Conservation (phyloP, 2,888 invertebrate genomes). For the Heliothis peltigera region DNA sequence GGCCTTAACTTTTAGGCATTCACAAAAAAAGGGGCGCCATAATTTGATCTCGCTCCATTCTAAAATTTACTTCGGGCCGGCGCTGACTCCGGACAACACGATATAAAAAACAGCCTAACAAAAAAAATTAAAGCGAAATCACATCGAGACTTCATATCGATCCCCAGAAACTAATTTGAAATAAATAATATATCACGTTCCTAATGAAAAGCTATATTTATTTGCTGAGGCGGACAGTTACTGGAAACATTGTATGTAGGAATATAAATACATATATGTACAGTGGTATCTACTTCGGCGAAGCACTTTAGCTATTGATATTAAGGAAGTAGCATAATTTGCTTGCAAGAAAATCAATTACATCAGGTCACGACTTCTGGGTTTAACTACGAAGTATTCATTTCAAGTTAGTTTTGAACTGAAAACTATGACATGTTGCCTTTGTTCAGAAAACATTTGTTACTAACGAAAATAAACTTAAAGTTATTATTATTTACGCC, state of each 20-base stretch:
- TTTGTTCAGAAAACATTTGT: no score
- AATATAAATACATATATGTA: neutral
- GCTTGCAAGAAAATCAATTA: constrained; percentile 5
- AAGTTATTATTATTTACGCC: no score
- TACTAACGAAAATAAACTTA: no score
- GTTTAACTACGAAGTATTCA: neutral
- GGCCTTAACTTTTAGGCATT: no score
- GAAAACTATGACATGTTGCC: neutral
- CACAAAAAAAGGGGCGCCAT: no score
- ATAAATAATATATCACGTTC: neutral
- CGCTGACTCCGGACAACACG: no score
- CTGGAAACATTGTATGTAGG: constrained; percentile 1
- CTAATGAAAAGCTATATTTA: neutral
- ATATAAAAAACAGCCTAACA: neutral
- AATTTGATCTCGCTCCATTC: no score
- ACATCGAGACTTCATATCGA: neutral
- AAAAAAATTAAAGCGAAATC: neutral
- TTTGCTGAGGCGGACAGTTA: neutral
- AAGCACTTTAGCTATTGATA: constrained; percentile 3
- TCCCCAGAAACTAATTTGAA: neutral
- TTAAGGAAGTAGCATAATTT: neutral
- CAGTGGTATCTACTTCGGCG: neutral
- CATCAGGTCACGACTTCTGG: neutral
- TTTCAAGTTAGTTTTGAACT: neutral
- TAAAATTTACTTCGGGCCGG: no score